Evolutionary conservation across 2,888 invertebrate species (phyloP).

Genomic region (Rhingia rostrata): DNA sequence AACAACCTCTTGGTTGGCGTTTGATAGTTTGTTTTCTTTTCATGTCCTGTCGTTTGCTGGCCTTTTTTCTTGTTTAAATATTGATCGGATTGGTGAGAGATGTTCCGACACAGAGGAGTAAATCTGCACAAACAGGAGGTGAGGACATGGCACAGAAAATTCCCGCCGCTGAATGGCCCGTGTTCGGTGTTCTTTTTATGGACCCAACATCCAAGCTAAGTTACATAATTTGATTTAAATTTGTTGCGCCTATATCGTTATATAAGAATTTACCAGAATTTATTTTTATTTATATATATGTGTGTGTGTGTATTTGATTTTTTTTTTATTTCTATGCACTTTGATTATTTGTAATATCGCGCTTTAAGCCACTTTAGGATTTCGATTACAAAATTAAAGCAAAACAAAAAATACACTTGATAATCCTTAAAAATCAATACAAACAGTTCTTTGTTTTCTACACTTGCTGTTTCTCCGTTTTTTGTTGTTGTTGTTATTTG

Average conservation of each 20-base stretch:
- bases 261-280: slow-evolving; percentile 69
- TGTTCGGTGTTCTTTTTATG: slow-evolving; percentile 29
- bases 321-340: slow-evolving; percentile 56
- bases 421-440: slow-evolving; percentile 57
- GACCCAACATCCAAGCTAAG: slow-evolving; percentile 62
- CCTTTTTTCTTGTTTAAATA: slow-evolving; percentile 42
- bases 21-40: slow-evolving; percentile 58
- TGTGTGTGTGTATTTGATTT: slow-evolving; percentile 4
- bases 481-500: slow-evolving; percentile 26
- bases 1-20: slow-evolving; percentile 67
- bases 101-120: slow-evolving; percentile 44
- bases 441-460: slow-evolving; percentile 35
- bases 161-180: slow-evolving; percentile 47
- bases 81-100: slow-evolving; percentile 60
- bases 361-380: slow-evolving; percentile 69
- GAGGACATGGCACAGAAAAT: slow-evolving; percentile 38
- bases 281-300: too few relatives aligned
- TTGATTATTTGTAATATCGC: slow-evolving; percentile 51
- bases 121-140: slow-evolving; percentile 53
- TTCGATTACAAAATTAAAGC: slow-evolving; percentile 8
- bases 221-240: slow-evolving; percentile 71
- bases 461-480: slow-evolving; percentile 3
- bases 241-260: slow-evolving; percentile 56
- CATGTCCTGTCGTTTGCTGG: slow-evolving; percentile 16
- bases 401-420: slow-evolving; percentile 8